Base-by-base conservation (phyloP, 2,113 vertebrate species). In the Todiramphus chloris region DNA sequence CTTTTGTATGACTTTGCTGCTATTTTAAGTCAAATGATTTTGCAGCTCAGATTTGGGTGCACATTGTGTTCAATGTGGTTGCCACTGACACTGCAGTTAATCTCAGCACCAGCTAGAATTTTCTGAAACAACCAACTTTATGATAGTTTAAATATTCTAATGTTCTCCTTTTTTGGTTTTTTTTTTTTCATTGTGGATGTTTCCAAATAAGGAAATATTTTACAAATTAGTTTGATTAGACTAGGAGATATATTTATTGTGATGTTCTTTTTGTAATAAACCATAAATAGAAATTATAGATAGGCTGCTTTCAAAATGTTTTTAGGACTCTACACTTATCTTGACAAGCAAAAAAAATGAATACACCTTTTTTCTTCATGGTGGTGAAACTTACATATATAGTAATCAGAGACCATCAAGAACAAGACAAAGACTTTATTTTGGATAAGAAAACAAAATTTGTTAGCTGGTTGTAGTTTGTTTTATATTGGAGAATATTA, bases 111-210 rank as follows among this genome's bases (percentile, higher is more conserved):
- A 91, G 41, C 56, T 89, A 63, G 81, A 83, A 90, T 91, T 91
- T 97, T 96, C 92, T 96, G 89, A 96, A 97, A 79, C 48, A 96
- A 70, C 31, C 33, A 80, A 78, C 58, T 97, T 97, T 94, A 93
- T 78, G 41, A 83, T 78, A 89, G 37, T 81, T 92, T 96, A 97
- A 97, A 91, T 84, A 93, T 31, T 48, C 39, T 88, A 53, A 53
- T 53, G 16, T 96, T 46, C 46, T 19, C 46, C 87, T 77, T 53
- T 78, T 87, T 94, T 96, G 37, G 37, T 37, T 76, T 21, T 31
- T 39, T 18, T 63, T 35, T 58, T 9, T 25, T 23, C 50, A 16
- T 74, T 95, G 72, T 94, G 55, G 94, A 94, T 23, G 23, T 83
- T 93, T 89, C 73, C 70, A 92, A 97, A 80, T 75, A 70, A 90